phyloP scores from a whole-genome alignment of 2,888 invertebrate genomes.

The Pherbina coryleti region DNA sequence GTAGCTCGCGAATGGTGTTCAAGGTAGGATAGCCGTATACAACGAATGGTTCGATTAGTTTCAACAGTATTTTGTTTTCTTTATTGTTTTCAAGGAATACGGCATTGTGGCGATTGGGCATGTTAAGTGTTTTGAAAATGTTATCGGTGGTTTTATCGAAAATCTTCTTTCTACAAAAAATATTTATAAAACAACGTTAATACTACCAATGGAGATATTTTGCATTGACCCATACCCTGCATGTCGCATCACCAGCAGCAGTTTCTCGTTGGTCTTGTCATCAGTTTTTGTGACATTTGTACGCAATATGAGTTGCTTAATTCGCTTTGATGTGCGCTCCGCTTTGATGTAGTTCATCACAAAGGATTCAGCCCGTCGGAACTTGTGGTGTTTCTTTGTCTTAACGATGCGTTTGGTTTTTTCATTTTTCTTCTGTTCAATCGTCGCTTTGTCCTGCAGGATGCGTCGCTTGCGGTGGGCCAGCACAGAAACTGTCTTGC shows the following conservation, averaged over 20 bases:
- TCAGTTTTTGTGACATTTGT: conserved; percentile 55
- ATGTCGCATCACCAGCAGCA: conserved; percentile 67
- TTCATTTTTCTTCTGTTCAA: conserved; percentile 61
- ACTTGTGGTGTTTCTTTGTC: conserved; percentile 60
- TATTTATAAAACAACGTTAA: not conserved
- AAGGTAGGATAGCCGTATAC: conserved; percentile 66
- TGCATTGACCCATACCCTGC: conserved; percentile 54
- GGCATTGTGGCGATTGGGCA: conserved; percentile 61
- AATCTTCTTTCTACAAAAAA: conserved; percentile 61
- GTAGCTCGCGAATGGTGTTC: conserved; percentile 65
- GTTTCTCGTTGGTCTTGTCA: conserved; percentile 59
- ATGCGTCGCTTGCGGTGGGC: conserved; percentile 68
- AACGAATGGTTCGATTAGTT: conserved; percentile 68
- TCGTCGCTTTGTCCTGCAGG: conserved; percentile 61
- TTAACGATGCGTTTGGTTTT: conserved; percentile 59
- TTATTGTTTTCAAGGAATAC: conserved; percentile 66
- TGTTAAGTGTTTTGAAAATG: conserved; percentile 59
- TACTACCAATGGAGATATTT: not conserved
- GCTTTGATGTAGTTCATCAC: conserved; percentile 66
- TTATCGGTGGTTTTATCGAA: conserved; percentile 64
- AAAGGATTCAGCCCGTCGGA: conserved; percentile 68
- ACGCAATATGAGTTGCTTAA: conserved; percentile 58
- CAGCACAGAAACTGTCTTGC: conserved; percentile 68
- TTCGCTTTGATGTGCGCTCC: conserved; percentile 64
- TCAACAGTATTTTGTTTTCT: conserved; percentile 65